Base-by-base conservation (phyloP, 2,888 invertebrate species). In the Anthophora plumipes region DNA sequence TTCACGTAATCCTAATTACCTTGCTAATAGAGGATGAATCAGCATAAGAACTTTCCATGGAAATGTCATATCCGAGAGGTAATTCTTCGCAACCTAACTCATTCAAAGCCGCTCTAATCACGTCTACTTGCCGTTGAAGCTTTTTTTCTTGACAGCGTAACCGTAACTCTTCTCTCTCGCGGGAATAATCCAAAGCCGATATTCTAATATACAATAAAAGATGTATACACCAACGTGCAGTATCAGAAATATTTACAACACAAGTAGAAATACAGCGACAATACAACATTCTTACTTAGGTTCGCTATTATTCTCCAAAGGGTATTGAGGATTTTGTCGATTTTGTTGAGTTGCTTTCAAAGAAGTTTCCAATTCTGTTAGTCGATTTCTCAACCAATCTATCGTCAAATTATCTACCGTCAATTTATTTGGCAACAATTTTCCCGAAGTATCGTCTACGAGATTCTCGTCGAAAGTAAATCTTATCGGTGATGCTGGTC, bases 361-460 rank as follows among this genome's bases (percentile, higher is more conserved):
- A n/a, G 96, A 95, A n/a, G 94, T 92, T 93, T 98, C 98, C 82
- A 98, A 93, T 88, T 98, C 98, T 20, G 94, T 95, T 71, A 97
- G 94, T 91, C 97, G 97, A 84, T 96, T 96, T 89, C 97, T 95
- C 74, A 99, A 94, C 96, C 97, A 97, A 90, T 98, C 98, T 52
- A 98, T 96, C 0, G 98, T 99, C 43, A 98, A 95, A 93, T 98
- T 98, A 93, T 99, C 98, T 0, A 98, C 97, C 0, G 98, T 97
- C 84, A 99, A 93, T 91, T 97, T 96, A 94, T 97, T 97, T n/a
- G 97, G 96, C 89, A 96, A 95, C 66, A 98, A 94, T 93, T 97
- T 97, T 11, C 98, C 98, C 67, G 97, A 97, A 69, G 97, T 97
- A 89, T 98, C 98, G 90, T 98, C 97, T 48, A 98, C 96, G 79